Percentiles rank a stretch among this genome's conserved stretches.
phyloP scores from a whole-genome alignment of 2,113 vertebrate species.

The Rostratula benghalensis region DNA sequence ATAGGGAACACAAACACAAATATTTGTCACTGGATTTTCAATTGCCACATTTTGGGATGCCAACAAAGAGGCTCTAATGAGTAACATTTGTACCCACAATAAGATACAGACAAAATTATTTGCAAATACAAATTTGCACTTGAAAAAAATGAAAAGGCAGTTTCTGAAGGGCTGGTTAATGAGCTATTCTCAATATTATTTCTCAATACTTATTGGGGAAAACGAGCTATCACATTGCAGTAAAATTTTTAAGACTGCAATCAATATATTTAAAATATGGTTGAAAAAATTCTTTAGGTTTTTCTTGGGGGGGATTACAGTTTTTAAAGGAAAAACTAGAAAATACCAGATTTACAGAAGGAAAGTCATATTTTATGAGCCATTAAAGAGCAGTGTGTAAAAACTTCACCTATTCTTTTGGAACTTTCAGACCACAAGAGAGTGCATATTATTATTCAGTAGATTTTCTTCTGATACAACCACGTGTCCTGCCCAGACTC shows the following conservation, averaged over 20 bases:
- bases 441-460: background rate
- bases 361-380: background rate
- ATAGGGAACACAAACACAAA: constrained; percentile 2
- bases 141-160: background rate
- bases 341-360: background rate
- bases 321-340: background rate
- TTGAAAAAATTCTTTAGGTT: background rate
- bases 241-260: background rate
- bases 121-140: constrained; percentile 29
- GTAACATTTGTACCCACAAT: constrained; percentile 27
- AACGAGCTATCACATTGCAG: background rate
- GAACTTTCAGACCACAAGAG: background rate
- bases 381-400: background rate
- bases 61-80: constrained; percentile 20
- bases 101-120: background rate
- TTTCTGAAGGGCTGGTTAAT: background rate
- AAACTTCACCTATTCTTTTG: background rate
- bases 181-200: background rate
- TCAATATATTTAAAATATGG: background rate
- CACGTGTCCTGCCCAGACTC: background rate
- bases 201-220: background rate
- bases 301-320: background rate
- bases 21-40: background rate
- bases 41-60: background rate
- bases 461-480: background rate